These are phyloP conservation scores for Apistogramma diplotaenia DNA, from an alignment of 2,113 vertebrate genomes.

Conservation along the genomic window DNA sequence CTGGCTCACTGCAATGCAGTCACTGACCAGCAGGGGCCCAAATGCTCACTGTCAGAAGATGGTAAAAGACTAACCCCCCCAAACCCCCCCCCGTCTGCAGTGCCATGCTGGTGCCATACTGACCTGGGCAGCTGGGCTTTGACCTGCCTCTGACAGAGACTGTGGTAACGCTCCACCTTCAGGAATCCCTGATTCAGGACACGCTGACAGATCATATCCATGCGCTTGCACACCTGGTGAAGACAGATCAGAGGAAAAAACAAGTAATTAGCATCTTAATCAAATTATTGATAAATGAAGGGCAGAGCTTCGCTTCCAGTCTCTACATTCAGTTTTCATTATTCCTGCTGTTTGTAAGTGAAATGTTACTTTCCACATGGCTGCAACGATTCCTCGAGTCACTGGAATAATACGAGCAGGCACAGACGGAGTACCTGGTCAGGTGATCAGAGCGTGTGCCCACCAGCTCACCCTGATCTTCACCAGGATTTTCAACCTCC, in stretches of 20 bases:
- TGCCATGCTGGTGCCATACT: constrained; percentile 14
- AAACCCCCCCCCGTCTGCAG: no score
- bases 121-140: constrained; percentile 98
- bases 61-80: no score
- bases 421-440: no score
- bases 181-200: constrained; percentile 98
- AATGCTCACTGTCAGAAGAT: no score
- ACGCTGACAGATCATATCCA: constrained; percentile 96
- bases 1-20: no score
- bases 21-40: no score
- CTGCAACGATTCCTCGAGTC: no score
- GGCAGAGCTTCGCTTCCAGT: not conserved
- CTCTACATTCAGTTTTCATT: not conserved
- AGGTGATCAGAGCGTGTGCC: no score
- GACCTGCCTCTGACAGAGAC: constrained; percentile 96
- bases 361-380: not conserved
- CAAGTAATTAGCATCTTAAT: not conserved
- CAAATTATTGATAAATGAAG: not conserved
- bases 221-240: constrained; percentile 93
- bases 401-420: no score
- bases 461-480: no score
- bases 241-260: not conserved
- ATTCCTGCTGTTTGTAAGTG: not conserved
- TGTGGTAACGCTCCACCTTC: constrained; percentile 96
- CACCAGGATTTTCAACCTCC: no score